phyloP scores from a whole-genome alignment of 2,888 invertebrate species.

The Acanthosoma haemorrhoidale region DNA sequence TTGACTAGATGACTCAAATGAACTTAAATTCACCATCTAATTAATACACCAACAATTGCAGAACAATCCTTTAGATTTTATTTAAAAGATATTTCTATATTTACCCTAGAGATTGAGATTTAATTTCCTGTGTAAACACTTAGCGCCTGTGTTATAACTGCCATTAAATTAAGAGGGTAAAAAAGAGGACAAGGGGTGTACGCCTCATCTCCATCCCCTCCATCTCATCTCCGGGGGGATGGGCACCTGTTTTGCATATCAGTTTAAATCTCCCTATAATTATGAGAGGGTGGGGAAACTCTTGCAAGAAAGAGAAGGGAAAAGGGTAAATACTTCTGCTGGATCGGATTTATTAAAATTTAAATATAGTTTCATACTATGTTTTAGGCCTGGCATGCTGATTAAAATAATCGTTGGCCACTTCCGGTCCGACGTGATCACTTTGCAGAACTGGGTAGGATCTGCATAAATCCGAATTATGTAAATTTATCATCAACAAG shows the following conservation, averaged over 20 bases:
- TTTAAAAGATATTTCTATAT: too few species aligned
- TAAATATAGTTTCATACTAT: not conserved
- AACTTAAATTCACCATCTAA: too few species aligned
- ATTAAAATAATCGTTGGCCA: not conserved
- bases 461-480: slow-evolving; percentile 24
- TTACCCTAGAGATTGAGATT: too few species aligned
- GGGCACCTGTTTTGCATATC: slow-evolving; percentile 5
- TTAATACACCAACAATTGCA: too few species aligned
- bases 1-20: too few species aligned
- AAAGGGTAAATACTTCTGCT: not conserved
- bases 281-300: not conserved
- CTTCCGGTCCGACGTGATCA: not conserved
- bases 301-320: too few species aligned
- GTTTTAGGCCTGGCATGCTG: not conserved
- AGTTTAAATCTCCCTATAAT: slow-evolving; percentile 5
- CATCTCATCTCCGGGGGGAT: not conserved
- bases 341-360: slow-evolving; percentile 12
- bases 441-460: not conserved
- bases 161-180: not conserved
- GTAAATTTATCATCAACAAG: slow-evolving; percentile 10
- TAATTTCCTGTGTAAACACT: not conserved
- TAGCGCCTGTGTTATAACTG: not conserved
- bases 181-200: not conserved
- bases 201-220: too few species aligned
- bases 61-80: too few species aligned